A percentile compares a stretch with the other conserved stretches of the same genome.
phyloP scores from a whole-genome alignment of 2,113 vertebrate genomes.

The Dicrurus megarhynchus region DNA sequence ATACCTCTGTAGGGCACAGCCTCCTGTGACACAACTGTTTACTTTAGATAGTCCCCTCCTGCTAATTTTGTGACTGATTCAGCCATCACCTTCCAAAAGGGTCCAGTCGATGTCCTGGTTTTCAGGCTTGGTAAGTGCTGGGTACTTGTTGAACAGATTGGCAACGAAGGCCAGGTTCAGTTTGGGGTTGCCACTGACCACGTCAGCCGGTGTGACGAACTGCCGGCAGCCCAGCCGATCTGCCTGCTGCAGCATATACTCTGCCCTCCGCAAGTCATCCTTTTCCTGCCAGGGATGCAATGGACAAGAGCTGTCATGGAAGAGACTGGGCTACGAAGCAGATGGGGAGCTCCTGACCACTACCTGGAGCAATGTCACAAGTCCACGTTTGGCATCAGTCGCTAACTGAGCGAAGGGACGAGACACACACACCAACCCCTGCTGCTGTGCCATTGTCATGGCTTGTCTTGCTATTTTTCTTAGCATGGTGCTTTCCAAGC shows the following conservation, averaged over 20 bases:
- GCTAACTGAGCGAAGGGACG: rapidly evolving
- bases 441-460: background rate
- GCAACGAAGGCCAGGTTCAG: constrained; percentile 96
- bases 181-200: constrained; percentile 91
- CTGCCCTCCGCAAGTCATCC: constrained; percentile 85
- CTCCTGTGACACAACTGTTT: background rate
- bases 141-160: constrained; percentile 96
- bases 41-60: background rate
- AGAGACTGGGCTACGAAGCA: background rate
- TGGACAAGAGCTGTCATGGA: background rate
- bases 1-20: background rate
- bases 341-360: background rate
- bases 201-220: constrained; percentile 89
- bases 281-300: constrained; percentile 77
- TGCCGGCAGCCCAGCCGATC: constrained; percentile 89
- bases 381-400: background rate
- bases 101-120: constrained; percentile 92
- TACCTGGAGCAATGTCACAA: background rate
- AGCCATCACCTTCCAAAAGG: constrained; percentile 82
- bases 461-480: background rate
- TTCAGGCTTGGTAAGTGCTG: constrained; percentile 90
- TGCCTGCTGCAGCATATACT: constrained; percentile 89
- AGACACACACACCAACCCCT: background rate
- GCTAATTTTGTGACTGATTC: background rate
- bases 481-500: background rate